Conservation (phyloP, 2,797 vertebrate species). For the Loris lydekkerianus region DNA sequence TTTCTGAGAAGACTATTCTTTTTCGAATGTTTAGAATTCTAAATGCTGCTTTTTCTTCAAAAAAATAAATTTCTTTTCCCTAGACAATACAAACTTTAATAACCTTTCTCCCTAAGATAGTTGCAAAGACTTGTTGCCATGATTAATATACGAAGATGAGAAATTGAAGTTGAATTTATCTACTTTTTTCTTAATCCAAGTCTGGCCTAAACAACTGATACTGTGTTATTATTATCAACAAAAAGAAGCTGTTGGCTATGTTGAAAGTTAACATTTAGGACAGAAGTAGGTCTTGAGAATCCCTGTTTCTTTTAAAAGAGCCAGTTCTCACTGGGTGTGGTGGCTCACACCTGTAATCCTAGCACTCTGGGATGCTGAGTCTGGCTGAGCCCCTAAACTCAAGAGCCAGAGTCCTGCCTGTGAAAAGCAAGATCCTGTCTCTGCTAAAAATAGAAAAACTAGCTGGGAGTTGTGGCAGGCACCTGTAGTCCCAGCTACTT, state of each 20-base stretch:
- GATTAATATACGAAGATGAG: neutral
- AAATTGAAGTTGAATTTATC: constrained; percentile 27
- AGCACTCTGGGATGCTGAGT: no score
- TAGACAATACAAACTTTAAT: constrained; percentile 7
- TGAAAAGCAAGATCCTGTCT: no score
- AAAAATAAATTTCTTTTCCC: constrained; percentile 21
- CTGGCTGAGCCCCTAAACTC: no score
- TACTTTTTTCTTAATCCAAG: neutral
- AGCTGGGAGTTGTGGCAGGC: no score
- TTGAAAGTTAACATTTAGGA: neutral
- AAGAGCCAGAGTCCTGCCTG: no score
- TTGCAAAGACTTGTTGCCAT: neutral
- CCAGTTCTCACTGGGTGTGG: neutral
- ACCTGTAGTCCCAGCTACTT: no score
- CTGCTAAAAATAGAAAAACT: no score
- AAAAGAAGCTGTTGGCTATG: neutral
- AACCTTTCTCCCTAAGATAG: neutral
- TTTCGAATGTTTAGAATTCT: neutral
- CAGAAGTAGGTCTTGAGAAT: neutral
- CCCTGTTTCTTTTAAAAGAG: constrained; percentile 27
- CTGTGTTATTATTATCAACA: neutral
- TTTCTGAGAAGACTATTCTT: neutral
- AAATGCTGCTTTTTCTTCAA: constrained; percentile 42
- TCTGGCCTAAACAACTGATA: neutral
- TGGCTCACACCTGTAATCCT: no score